phyloP scores from a whole-genome alignment of 2,888 invertebrate species.

The Scaptomyza reducta region DNA sequence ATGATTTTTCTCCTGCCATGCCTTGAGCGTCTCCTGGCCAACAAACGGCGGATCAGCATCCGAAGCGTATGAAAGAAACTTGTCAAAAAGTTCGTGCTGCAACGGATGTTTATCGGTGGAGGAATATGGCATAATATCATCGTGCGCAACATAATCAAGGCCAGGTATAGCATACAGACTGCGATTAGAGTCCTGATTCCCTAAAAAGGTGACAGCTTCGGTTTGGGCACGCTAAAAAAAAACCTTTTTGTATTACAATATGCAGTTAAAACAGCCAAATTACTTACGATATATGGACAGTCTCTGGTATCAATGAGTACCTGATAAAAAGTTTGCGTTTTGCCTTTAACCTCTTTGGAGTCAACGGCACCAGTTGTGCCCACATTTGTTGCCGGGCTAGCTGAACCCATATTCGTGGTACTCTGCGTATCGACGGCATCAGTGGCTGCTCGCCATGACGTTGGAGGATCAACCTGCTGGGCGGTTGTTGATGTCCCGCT shows the following conservation, averaged over 20 bases:
- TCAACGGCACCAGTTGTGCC: conserved; percentile 44
- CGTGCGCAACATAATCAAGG: conserved; percentile 98
- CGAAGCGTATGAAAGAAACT: conserved; percentile 93
- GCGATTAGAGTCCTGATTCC: conserved; percentile 97
- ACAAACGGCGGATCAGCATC: conserved; percentile 93
- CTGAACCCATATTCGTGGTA: conserved; percentile 40
- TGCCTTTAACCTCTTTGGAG: conserved; percentile 93
- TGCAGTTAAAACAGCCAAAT: neutral
- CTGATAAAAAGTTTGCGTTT: conserved; percentile 98
- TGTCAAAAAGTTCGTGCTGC: conserved; percentile 98
- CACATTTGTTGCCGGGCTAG: conserved; percentile 24
- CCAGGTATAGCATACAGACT: conserved; percentile 98
- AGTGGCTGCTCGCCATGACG: conserved; percentile 32
- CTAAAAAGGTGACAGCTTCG: conserved; percentile 98
- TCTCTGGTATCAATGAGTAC: conserved; percentile 98
- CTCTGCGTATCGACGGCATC: conserved; percentile 18
- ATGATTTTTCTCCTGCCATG: conserved; percentile 99
- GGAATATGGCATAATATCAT: conserved; percentile 97
- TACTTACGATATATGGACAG: conserved; percentile 92
- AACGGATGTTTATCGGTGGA: conserved; percentile 93
- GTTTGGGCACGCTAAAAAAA: conserved; percentile 93
- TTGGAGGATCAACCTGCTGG: conserved; percentile 21
- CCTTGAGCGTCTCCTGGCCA: conserved; percentile 94
- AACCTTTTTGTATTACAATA: neutral
- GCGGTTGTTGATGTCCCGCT: conserved; percentile 23